Base-by-base conservation (phyloP, 2,797 vertebrate genomes). In the Thalassophryne amazonica region DNA sequence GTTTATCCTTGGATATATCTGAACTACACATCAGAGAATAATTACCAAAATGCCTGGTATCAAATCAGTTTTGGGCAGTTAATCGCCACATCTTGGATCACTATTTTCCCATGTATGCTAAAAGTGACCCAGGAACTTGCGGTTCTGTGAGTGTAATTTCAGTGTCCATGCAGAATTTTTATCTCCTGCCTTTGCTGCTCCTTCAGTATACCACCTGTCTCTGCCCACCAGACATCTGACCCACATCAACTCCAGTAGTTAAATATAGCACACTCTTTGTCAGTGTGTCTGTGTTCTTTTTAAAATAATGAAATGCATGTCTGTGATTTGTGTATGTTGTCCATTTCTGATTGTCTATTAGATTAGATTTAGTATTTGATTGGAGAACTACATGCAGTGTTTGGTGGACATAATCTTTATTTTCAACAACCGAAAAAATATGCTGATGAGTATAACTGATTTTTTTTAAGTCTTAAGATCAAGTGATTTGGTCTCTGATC, bases 101-200 rank as follows among this genome's bases (percentile, higher is more conserved):
- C 4, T 28, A 15, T 54, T 40, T 1, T 41, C 11, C 12, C 24
- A 3, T 19, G n/a, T 56, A 29, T 13, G 23, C 29, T 47, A 33
- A 63, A 48, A 36, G 3, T 61, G 62, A 80, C 73, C 66, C 10
- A 46, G 38, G 42, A 77, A 83, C 76, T 82, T 75, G 4, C 10
- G 78, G 85, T 83, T 83, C 80, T 85, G 79, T 85, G 81, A 81
- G 78, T 84, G 42, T 62, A 52, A 21, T 56, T 77, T 88, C 89
- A 86, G 66, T 87, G 47, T 39, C 71, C 64, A 35, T 85, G 62
- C 67, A 34, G 45, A 62, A 38, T 51, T 69, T 58, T n/a, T 71
- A 46, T 67, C 36, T 77, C 33, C 74, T 89, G 87, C 41, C 14
- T 76, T 36, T 76, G 40, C 52, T 55, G 37, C 46, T 27, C 61